Conservation (phyloP, 1,140 invertebrate genomes). For the Daktulosphaira vitifoliae region DNA sequence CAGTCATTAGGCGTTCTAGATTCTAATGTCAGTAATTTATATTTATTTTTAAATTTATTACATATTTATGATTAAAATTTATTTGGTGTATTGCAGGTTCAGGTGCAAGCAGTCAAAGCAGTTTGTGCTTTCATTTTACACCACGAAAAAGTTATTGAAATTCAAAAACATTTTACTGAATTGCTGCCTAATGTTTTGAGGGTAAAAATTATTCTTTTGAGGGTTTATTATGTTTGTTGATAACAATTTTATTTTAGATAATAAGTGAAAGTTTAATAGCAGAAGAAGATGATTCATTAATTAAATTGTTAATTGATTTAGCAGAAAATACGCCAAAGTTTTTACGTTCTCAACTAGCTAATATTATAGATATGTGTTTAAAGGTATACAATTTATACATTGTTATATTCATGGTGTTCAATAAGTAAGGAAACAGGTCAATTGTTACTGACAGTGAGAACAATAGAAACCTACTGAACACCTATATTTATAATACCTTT, state of each 20-base stretch:
- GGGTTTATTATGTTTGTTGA: background rate
- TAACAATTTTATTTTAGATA: slow-evolving; percentile 48
- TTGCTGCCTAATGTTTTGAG: slow-evolving; percentile 67
- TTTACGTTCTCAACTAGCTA: slow-evolving; percentile 72
- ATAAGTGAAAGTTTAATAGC: slow-evolving; percentile 69
- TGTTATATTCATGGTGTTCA: too few species aligned
- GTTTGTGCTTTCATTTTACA: slow-evolving; percentile 80
- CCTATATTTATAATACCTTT: too few species aligned
- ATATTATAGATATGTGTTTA: slow-evolving; percentile 84
- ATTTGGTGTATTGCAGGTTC: slow-evolving; percentile 45
- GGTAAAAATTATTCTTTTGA: slow-evolving; percentile 43
- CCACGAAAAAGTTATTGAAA: slow-evolving; percentile 79
- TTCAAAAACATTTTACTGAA: slow-evolving; percentile 81
- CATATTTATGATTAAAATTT: background rate
- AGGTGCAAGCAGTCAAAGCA: slow-evolving; percentile 74
- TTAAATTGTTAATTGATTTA: slow-evolving; percentile 89
- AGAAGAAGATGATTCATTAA: slow-evolving; percentile 77
- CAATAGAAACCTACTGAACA: too few species aligned
- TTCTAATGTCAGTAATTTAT: slow-evolving; percentile 49
- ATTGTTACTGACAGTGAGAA: too few species aligned
- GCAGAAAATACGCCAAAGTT: slow-evolving; percentile 89
- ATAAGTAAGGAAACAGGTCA: too few species aligned
- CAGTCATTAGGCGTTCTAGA: slow-evolving; percentile 56
- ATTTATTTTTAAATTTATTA: slow-evolving; percentile 6
- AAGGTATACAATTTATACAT: slow-evolving; percentile 51